A percentile compares a stretch with the other conserved stretches of the same genome.
These are phyloP conservation scores for Poeciliopsis turneri DNA, from an alignment of 2,797 vertebrate genomes.

Conservation along the genomic window DNA sequence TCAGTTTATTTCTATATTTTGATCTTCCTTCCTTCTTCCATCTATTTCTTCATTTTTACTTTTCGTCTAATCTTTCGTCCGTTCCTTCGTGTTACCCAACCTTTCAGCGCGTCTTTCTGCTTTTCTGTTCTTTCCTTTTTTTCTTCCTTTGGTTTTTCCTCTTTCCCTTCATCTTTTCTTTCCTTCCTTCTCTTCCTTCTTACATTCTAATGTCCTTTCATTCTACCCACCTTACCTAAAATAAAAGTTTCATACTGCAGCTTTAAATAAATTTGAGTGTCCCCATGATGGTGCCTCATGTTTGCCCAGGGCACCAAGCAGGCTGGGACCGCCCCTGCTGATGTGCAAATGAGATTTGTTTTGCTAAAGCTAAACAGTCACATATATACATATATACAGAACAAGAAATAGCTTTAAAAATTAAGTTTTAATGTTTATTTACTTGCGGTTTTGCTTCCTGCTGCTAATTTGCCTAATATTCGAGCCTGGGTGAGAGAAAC, in stretches of 20 bases:
- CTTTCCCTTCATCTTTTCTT: too few species aligned
- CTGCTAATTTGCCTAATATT: background rate
- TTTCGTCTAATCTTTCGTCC: background rate
- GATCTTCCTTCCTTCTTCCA: background rate
- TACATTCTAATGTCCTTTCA: background rate
- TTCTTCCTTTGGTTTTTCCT: too few species aligned
- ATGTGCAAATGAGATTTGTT: background rate
- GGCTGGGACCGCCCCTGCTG: background rate
- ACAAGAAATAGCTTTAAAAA: background rate
- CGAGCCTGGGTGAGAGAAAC: constrained; percentile 5
- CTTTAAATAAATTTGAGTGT: too few species aligned
- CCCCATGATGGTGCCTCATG: too few species aligned
- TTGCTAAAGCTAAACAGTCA: background rate
- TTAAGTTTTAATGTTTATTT: background rate
- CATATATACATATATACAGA: background rate
- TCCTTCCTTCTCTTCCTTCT: background rate
- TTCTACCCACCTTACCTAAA: background rate
- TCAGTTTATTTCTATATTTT: background rate
- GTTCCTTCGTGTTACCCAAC: background rate
- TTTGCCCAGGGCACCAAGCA: background rate
- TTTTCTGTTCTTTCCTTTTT: too few species aligned
- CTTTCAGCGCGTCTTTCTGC: background rate
- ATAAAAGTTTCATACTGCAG: too few species aligned
- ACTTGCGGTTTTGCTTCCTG: background rate
- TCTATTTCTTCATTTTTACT: too few species aligned